Evolutionary conservation across 1,140 invertebrate genomes (phyloP).

Genomic region (Helicorthomorpha holstii): DNA sequence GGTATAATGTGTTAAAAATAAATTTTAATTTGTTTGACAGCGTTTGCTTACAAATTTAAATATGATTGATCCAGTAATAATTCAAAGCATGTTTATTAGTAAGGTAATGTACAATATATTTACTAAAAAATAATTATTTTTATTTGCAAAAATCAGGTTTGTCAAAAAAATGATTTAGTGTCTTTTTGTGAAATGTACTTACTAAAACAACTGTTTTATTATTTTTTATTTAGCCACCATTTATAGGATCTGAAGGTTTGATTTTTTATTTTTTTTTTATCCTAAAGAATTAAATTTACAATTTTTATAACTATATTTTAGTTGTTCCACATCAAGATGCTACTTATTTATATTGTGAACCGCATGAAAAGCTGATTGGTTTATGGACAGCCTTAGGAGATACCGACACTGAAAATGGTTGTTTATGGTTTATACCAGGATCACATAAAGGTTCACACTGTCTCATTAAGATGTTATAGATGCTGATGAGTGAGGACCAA

Average conservation of each 20-base stretch:
- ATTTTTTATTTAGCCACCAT: no score
- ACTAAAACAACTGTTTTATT: no score
- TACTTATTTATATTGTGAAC: constrained; percentile 68
- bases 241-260: background rate
- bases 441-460: constrained; percentile 5
- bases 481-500: no score
- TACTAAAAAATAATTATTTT: no score
- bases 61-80: constrained; percentile 59
- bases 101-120: no score
- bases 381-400: constrained; percentile 93
- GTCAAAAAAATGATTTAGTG: constrained; percentile 59
- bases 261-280: background rate
- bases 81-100: constrained; percentile 97
- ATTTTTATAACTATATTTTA: constrained; percentile 20
- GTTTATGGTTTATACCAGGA: constrained; percentile 49
- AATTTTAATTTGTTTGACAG: background rate
- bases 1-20: constrained; percentile 4
- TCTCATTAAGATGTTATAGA: no score
- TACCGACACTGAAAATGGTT: constrained; percentile 80
- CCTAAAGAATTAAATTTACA: no score
- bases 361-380: constrained; percentile 42
- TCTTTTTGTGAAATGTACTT: no score
- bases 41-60: constrained; percentile 28
- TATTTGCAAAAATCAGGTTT: constrained; percentile 95
- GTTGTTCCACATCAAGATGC: constrained; percentile 74